Base-by-base conservation (phyloP, 1,140 invertebrate species). In the Drosophila sulfurigaster region DNA sequence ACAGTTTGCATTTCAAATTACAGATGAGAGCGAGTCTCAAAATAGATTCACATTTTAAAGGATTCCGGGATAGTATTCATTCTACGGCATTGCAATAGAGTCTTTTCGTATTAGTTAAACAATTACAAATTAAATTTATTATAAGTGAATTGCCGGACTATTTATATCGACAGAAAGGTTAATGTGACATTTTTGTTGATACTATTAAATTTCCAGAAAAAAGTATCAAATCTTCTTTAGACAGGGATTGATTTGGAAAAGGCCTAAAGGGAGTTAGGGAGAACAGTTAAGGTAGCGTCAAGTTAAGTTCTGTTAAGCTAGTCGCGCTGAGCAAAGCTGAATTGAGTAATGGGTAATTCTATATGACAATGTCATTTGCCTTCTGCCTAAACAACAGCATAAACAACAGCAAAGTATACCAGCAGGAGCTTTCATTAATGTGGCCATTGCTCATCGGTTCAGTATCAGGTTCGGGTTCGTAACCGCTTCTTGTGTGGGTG, bases 321-420 rank as follows among this genome's bases (percentile, higher is more conserved):
- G 11, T 51, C 45, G 30, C 59, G 25, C 8, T 60, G 58, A 43
- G 16, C 45, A 48, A 51, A 41, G 66, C 69, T 41, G n/a, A 66
- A 56, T 66, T 66, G 25, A 58, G 46, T 72, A 72, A 66, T 66
- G 62, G 35, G 69, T 66, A 72, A 72, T 72, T 51, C 32, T 52
- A 72, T 57, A 57, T 54, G 63, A 58, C 62, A 66, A 45, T 72
- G 69, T 43, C 69, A 66, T 70, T 70, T 70, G 68, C 59, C 48
- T 70, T 32, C 43, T 28, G 28, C 16, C 11, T 15, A 41, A 51
- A 30, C 20, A 32, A 16, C 43, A 58, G n/a, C 16, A 51, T 25
- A 10, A 43, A 25, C 4, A 20, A 13, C 6, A 20, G 10, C 3
- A 41, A 49, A 6, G 5, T n/a, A 1, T 43, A 13, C 41, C 1